Conservation (phyloP, 2,888 invertebrate species). For the Caradrina kadenii region DNA sequence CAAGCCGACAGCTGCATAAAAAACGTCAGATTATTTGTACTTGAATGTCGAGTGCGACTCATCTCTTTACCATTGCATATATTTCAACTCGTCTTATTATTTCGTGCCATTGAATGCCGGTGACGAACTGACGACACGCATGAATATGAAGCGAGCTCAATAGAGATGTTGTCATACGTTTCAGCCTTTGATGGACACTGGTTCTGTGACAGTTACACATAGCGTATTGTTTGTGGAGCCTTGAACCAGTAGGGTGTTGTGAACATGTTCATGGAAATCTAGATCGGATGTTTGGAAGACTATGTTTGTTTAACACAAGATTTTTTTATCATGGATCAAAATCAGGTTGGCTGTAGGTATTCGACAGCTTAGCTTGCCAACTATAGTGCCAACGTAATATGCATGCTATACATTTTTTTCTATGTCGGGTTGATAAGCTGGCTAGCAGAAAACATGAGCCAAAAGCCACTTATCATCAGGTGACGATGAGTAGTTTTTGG, state of each 20-base stretch:
- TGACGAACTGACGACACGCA: constrained; percentile 79
- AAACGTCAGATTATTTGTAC: constrained; percentile 65
- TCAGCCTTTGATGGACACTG: constrained; percentile 79
- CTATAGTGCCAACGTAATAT: too few relatives aligned
- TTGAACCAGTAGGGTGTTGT: constrained; percentile 72
- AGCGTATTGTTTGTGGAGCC: constrained; percentile 78
- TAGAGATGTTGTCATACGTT: constrained; percentile 87
- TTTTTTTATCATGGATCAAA: too few relatives aligned
- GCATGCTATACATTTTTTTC: too few relatives aligned
- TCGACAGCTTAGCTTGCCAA: too few relatives aligned
- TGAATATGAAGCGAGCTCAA: constrained; percentile 87
- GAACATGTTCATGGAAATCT: constrained; percentile 28
- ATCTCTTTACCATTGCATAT: constrained; percentile 78
- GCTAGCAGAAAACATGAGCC: too few relatives aligned
- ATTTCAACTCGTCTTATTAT: constrained; percentile 81
- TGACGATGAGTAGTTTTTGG: too few relatives aligned
- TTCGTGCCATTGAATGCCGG: constrained; percentile 76
- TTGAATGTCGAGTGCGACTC: constrained; percentile 74
- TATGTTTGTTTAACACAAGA: neutral
- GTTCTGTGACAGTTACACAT: constrained; percentile 78
- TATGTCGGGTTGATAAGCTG: too few relatives aligned
- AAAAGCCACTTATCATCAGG: too few relatives aligned
- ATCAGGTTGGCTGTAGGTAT: too few relatives aligned
- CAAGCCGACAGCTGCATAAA: constrained; percentile 65
- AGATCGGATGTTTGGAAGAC: constrained; percentile 11